Percentiles rank a stretch among this genome's conserved stretches.
Evolutionary conservation across 2,797 vertebrate species (phyloP).

Genomic region (Brachyalestes nurse): DNA sequence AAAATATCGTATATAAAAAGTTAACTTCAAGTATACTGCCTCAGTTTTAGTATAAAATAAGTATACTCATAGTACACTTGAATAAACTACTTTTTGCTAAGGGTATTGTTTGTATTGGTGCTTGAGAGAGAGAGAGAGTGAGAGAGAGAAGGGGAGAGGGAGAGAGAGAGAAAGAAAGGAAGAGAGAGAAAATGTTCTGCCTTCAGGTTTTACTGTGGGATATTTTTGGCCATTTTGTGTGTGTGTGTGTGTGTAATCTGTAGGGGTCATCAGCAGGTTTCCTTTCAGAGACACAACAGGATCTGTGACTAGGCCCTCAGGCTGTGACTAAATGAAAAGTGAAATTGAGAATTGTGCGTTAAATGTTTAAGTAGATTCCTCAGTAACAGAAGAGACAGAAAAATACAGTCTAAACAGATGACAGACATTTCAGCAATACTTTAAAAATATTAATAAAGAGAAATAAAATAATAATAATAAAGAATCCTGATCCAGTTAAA

Average conservation of each 20-base stretch:
- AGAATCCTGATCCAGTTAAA: too few relatives aligned
- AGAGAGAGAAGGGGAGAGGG: too few relatives aligned
- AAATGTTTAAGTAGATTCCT: conserved; percentile 75
- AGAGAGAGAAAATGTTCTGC: background rate
- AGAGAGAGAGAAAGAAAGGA: background rate
- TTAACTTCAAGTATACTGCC: too few relatives aligned
- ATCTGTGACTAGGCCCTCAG: conserved; percentile 75
- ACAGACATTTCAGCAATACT: conserved; percentile 66
- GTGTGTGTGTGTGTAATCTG: conserved; percentile 53
- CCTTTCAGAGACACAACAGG: conserved; percentile 60
- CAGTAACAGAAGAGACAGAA: conserved; percentile 70
- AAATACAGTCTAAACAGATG: conserved; percentile 71
- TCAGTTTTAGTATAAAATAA: too few relatives aligned
- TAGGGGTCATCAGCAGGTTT: conserved; percentile 74
- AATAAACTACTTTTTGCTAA: too few relatives aligned
- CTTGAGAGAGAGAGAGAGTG: too few relatives aligned
- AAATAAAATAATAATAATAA: background rate
- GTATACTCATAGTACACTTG: too few relatives aligned
- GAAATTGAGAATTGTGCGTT: conserved; percentile 70
- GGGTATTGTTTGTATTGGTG: too few relatives aligned
- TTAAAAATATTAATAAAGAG: conserved; percentile 27
- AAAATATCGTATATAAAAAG: too few relatives aligned
- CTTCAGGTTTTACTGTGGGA: conserved; percentile 29
- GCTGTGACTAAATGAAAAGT: conserved; percentile 79
- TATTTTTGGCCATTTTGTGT: conserved; percentile 54